A percentile compares a stretch with the other conserved stretches of the same genome.
Evolutionary conservation across 2,888 invertebrate species (phyloP).

Genomic region (Neelides folsomi): DNA sequence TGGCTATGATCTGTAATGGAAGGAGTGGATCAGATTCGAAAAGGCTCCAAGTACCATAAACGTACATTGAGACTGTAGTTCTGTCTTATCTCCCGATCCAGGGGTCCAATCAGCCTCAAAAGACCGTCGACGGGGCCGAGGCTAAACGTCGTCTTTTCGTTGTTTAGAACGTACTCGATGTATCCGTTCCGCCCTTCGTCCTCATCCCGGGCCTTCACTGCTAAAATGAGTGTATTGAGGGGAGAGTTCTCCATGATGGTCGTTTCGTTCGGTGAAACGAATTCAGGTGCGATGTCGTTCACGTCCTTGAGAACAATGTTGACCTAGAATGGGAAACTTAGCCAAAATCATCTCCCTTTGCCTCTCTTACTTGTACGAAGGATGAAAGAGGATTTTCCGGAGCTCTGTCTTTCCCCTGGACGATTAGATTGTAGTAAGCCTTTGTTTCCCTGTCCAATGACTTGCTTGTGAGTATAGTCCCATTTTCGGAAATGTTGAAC

Average conservation of each 20-base stretch:
- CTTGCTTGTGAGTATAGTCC: conserved; percentile 64
- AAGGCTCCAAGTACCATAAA: neutral
- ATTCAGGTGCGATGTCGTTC: conserved; percentile 80
- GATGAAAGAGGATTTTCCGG: conserved; percentile 64
- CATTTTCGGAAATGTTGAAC: conserved; percentile 68
- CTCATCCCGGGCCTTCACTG: conserved; percentile 72
- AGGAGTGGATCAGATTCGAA: neutral
- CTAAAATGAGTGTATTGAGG: conserved; percentile 72
- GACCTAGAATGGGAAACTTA: conserved; percentile 47
- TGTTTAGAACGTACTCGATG: conserved; percentile 63
- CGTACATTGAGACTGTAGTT: conserved; percentile 53
- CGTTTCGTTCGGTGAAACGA: conserved; percentile 65
- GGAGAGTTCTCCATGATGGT: conserved; percentile 72
- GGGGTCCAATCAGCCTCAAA: conserved; percentile 64
- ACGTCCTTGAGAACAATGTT: conserved; percentile 75
- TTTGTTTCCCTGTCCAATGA: conserved; percentile 69
- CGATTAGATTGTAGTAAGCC: conserved; percentile 66
- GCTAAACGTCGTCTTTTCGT: conserved; percentile 51
- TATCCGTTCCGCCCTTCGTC: conserved; percentile 77
- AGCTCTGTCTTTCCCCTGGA: conserved; percentile 75
- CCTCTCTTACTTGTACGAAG: conserved; percentile 60
- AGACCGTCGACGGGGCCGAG: conserved; percentile 78
- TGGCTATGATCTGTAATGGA: conserved; percentile 50
- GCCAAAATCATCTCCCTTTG: neutral
- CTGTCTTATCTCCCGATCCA: conserved; percentile 68